Base-by-base conservation (phyloP, 2,888 invertebrate species). In the Nysson spinosus region DNA sequence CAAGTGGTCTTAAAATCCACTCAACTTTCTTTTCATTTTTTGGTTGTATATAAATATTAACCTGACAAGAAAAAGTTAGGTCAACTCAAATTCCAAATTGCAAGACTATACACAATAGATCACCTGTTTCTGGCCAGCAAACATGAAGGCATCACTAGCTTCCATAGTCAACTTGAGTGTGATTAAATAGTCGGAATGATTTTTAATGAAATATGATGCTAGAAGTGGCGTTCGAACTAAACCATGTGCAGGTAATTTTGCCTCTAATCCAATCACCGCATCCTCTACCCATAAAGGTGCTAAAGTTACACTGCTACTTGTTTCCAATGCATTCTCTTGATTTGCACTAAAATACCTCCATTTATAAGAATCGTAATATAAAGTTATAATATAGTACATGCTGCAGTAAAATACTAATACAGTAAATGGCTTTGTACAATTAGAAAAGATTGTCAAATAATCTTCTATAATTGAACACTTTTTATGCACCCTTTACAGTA, bases 101-200 rank as follows among this genome's bases (percentile, higher is more conserved):
- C 5, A 9, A 14, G 1, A 9, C 28, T 9, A 7, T 35, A 4
- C 5, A 11, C 17, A n/a, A 7, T n/a, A 30, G 42, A 61, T 58
- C 82, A 94, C 93, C 90, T 96, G 95, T 88, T 96, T 97, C 82
- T 96, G 96, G 1, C 98, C 98, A 62, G 97, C 93, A 88, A 96
- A 97, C 94, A 98, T 97, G 85, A 98, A 98, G 32, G 94, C 94
- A 85, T 98, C 97, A 60, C 92, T 94, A 4, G 93, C 92, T 77
- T 96, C 95, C 88, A 96, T 93, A 49, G 90, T 91, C 30, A 95
- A 88, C 75, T 91, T 92, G 26, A 96, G 88, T 64, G 94, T 92
- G 57, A 95, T 90, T 30, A 95, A 91, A 60, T 90, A 91, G 40
- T 90, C 89, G 0, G 94, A 93, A 74, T 92, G 91, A 82, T 96